Evolutionary conservation across 2,888 invertebrate genomes (phyloP).

Genomic region (Sinotaia quadrata): DNA sequence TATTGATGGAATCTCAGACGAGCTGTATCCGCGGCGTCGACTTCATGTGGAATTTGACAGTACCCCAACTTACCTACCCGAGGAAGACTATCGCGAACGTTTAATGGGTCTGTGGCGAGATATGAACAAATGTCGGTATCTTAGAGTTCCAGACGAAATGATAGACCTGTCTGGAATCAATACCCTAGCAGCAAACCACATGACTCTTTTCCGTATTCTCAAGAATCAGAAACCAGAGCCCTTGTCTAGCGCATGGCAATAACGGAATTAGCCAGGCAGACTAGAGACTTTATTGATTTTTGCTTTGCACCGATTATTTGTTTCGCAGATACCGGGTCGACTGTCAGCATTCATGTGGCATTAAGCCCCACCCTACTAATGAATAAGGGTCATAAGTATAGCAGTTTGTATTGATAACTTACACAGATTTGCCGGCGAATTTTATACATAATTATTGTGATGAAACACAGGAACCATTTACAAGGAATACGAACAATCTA

Average conservation of each 20-base stretch:
- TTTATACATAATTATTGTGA: too few species aligned
- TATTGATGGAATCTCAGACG: slow-evolving; percentile 19
- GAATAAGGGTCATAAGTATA: too few species aligned
- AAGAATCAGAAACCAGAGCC: slow-evolving; percentile 23
- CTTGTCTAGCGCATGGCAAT: slow-evolving; percentile 28
- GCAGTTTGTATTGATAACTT: too few species aligned
- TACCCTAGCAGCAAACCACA: slow-evolving; percentile 62
- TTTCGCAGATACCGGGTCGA: too few species aligned
- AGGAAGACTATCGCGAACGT: slow-evolving; percentile 50
- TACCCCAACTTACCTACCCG: slow-evolving; percentile 49
- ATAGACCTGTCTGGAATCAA: slow-evolving; percentile 63
- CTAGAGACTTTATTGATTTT: background rate
- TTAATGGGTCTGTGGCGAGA: slow-evolving; percentile 59
- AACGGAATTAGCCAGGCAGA: slow-evolving; percentile 1
- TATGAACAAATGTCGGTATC: slow-evolving; percentile 64
- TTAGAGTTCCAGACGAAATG: slow-evolving; percentile 58
- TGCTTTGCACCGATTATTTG: too few species aligned
- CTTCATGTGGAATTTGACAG: slow-evolving; percentile 37
- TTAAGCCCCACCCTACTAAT: too few species aligned
- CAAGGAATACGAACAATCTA: too few species aligned
- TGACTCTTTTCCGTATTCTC: slow-evolving; percentile 49
- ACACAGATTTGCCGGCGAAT: too few species aligned
- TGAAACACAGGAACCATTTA: too few species aligned
- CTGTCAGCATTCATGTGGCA: too few species aligned
- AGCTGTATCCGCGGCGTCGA: slow-evolving; percentile 17